phyloP scores from a whole-genome alignment of 1,140 invertebrate species.

The Thereuonema tuberculata region DNA sequence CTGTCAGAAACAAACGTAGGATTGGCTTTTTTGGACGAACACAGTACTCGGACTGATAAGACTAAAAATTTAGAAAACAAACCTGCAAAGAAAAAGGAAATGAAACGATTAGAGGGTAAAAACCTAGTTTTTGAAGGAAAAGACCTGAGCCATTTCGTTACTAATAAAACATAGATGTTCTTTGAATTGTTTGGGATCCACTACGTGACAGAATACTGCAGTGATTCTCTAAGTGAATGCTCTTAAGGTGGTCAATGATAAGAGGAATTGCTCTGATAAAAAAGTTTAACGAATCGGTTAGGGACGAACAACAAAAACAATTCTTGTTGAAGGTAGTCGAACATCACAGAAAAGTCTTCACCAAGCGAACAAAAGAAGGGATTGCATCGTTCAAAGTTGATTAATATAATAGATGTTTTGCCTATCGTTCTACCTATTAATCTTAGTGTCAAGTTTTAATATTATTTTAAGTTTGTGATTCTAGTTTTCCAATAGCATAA shows the following conservation, averaged over 20 bases:
- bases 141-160: not conserved
- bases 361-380: not conserved
- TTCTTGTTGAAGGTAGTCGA: not conserved
- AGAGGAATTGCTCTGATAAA: not conserved
- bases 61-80: conserved; percentile 5
- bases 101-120: not conserved
- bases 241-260: not conserved
- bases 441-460: not conserved
- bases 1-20: not conserved
- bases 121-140: not conserved
- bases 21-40: not conserved
- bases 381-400: not conserved
- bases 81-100: not conserved
- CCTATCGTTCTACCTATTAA: not conserved
- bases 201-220: not conserved
- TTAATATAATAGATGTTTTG: not conserved
- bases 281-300: not conserved
- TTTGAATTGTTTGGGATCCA: not conserved
- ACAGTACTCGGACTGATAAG: not conserved
- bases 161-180: not conserved
- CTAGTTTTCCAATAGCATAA: not conserved
- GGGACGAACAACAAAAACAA: not conserved
- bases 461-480: not conserved
- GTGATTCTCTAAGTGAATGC: not conserved
- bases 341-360: not conserved